phyloP scores from a whole-genome alignment of 2,888 invertebrate species.

The Periphyllus acericola region DNA sequence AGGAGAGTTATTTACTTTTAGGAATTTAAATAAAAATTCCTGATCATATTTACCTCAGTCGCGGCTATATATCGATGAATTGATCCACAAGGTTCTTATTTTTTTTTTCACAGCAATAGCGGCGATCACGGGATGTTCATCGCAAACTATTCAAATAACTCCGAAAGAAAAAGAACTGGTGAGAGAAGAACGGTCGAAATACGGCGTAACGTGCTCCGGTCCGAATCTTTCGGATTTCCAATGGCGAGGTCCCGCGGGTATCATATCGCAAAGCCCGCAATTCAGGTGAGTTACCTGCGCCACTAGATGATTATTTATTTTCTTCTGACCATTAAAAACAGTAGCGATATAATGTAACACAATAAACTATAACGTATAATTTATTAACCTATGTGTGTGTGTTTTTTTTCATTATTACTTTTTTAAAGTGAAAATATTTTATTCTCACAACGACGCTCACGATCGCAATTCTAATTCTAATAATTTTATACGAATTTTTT shows the following conservation, averaged over 20 bases:
- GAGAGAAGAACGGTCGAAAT: conserved; percentile 48
- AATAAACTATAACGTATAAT: not conserved
- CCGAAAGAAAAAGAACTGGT: conserved; percentile 46
- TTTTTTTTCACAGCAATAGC: not conserved
- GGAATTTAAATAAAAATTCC: too few relatives aligned
- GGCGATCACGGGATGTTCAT: not conserved
- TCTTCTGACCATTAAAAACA: not conserved
- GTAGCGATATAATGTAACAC: not conserved
- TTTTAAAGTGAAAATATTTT: not conserved
- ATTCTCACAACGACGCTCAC: not conserved
- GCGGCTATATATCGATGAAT: not conserved
- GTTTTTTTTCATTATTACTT: not conserved
- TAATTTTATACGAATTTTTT: not conserved
- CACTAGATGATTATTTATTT: not conserved
- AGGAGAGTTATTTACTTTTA: too few relatives aligned
- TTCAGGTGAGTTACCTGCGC: conserved; percentile 24
- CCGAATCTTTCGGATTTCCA: conserved; percentile 35
- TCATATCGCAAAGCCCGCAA: conserved; percentile 43
- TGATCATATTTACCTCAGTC: not conserved
- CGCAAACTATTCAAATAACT: conserved; percentile 36
- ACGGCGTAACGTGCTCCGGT: conserved; percentile 53
- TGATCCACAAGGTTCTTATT: not conserved
- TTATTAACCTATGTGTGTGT: not conserved
- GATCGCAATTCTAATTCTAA: not conserved
- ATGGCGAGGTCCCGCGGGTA: conserved; percentile 49